Conservation (phyloP, 2,888 invertebrate species). For the Orchesella flavescens region DNA sequence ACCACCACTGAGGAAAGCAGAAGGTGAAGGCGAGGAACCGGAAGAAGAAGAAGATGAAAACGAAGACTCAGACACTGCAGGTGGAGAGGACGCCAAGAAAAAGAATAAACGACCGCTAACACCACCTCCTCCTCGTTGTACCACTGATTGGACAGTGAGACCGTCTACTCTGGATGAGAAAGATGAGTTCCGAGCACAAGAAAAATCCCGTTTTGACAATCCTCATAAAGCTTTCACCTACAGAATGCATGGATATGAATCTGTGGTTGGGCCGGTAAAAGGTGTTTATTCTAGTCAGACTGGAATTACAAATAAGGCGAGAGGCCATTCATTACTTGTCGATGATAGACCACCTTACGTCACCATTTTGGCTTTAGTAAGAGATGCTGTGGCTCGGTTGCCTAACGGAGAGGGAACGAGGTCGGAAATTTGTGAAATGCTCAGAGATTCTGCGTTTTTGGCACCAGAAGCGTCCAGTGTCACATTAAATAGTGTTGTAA, state of each 20-base stretch:
- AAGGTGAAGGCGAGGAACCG: conserved; percentile 72
- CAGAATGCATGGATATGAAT: conserved; percentile 88
- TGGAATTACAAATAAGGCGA: conserved; percentile 77
- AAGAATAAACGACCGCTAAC: conserved; percentile 72
- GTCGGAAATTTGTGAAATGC: conserved; percentile 90
- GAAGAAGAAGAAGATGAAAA: conserved; percentile 72
- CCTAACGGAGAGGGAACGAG: conserved; percentile 96
- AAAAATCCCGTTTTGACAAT: conserved; percentile 87
- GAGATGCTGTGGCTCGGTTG: conserved; percentile 92
- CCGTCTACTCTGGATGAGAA: conserved; percentile 86
- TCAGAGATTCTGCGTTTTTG: conserved; percentile 84
- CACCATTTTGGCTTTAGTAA: conserved; percentile 90
- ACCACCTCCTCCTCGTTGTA: conserved; percentile 79
- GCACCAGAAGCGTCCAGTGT: conserved; percentile 77
- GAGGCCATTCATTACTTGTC: conserved; percentile 88
- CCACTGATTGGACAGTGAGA: conserved; percentile 88
- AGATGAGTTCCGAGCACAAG: conserved; percentile 81
- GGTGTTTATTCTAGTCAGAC: conserved; percentile 80
- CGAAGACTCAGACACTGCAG: conserved; percentile 73
- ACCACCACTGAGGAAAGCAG: conserved; percentile 69
- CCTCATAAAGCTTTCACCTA: conserved; percentile 95
- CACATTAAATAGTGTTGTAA: conserved; percentile 87
- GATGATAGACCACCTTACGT: conserved; percentile 91
- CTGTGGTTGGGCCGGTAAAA: conserved; percentile 87
- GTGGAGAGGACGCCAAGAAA: conserved; percentile 34